Evolutionary conservation across 2,113 vertebrate species (phyloP).

Genomic region (Neolamprologus sp.): DNA sequence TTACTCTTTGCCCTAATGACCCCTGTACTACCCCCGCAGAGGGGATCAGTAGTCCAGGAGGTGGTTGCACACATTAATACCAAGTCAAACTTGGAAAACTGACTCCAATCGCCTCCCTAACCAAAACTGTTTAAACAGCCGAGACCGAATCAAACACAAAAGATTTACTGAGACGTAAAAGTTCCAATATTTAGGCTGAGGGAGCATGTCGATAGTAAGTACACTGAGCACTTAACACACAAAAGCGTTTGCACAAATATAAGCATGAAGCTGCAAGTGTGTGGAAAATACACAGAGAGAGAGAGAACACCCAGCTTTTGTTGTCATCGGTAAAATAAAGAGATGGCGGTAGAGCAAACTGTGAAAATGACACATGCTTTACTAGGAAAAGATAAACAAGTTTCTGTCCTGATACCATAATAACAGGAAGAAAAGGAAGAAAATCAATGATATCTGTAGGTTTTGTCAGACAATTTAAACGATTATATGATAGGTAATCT

Average conservation of each 20-base stretch:
- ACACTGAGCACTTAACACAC: not conserved
- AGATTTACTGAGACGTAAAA: not conserved
- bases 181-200: not conserved
- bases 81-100: not conserved
- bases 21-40: not conserved
- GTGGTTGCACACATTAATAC: not conserved
- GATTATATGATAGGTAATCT: not conserved
- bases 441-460: not conserved
- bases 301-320: not conserved
- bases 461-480: not conserved
- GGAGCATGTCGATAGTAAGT: not conserved
- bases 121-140: not conserved
- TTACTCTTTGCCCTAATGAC: not conserved
- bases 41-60: conserved; percentile 10
- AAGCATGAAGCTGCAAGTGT: not conserved
- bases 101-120: not conserved
- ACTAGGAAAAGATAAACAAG: not conserved
- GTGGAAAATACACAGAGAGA: not conserved
- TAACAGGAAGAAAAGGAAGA: not conserved
- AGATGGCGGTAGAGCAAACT: not conserved
- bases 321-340: not conserved
- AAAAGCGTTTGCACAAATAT: not conserved
- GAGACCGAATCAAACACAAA: not conserved
- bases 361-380: not conserved
- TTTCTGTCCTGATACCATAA: not conserved